Percentiles rank a stretch among this genome's conserved stretches.
Conservation (phyloP, 2,797 vertebrate species). For the Propithecus deckenii region DNA sequence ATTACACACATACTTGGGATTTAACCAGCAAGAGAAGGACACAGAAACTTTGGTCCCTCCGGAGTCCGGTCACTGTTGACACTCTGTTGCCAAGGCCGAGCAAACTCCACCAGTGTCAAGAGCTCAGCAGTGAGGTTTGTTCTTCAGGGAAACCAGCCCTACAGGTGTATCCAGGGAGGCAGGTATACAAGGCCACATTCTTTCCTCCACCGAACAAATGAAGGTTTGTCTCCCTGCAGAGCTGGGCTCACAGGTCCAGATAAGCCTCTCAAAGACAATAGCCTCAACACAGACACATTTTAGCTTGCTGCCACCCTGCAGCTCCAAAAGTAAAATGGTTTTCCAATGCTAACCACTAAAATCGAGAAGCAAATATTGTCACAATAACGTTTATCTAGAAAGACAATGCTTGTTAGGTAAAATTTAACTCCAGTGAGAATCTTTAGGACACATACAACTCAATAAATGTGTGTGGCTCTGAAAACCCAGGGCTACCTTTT, state of each 20-base stretch:
- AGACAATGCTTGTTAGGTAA: background rate
- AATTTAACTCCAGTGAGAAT: slow-evolving; percentile 19
- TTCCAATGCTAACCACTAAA: background rate
- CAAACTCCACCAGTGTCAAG: background rate
- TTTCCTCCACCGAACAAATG: slow-evolving; percentile 55
- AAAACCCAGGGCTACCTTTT: slow-evolving; percentile 14
- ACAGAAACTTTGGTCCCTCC: background rate
- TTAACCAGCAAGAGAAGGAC: background rate
- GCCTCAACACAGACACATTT: slow-evolving; percentile 14
- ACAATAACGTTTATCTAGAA: background rate
- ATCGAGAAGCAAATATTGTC: background rate
- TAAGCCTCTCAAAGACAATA: background rate
- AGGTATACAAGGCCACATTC: slow-evolving; percentile 55
- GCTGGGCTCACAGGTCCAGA: background rate
- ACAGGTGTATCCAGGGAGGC: slow-evolving; percentile 46
- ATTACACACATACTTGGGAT: slow-evolving; percentile 28
- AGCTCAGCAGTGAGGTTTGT: background rate
- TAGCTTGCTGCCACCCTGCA: background rate
- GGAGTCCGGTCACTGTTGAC: background rate
- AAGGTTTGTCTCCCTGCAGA: slow-evolving; percentile 27
- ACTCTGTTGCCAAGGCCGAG: background rate
- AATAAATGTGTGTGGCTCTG: background rate
- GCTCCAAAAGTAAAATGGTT: background rate
- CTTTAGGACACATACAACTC: background rate
- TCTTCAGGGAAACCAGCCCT: slow-evolving; percentile 62